phyloP scores from a whole-genome alignment of 2,888 invertebrate species.

The Euzophera pinguis region DNA sequence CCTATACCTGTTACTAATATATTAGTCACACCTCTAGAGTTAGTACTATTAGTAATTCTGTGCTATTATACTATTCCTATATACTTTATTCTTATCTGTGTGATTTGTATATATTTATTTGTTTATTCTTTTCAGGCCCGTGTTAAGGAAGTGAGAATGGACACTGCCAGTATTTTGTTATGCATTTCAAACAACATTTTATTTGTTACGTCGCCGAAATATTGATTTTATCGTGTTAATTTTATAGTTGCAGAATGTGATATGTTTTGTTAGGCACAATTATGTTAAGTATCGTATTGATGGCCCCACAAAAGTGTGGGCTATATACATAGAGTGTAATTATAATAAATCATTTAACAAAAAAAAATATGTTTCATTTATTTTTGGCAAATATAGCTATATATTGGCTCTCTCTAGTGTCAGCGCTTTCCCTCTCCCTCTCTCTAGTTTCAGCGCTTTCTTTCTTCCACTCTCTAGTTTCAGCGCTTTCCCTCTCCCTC shows the following conservation, averaged over 20 bases:
- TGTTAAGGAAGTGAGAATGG: constrained; percentile 46
- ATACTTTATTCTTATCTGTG: not conserved
- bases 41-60: no score
- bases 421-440: no score
- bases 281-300: not conserved
- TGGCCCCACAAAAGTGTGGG: not conserved
- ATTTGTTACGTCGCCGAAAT: constrained; percentile 11
- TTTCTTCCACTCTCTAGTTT: no score
- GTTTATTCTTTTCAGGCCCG: constrained; percentile 46
- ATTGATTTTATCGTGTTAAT: constrained; percentile 6
- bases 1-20: no score
- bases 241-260: constrained; percentile 5
- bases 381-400: no score
- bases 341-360: not conserved
- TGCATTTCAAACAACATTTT: constrained; percentile 16
- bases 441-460: no score
- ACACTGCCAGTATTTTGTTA: constrained; percentile 14
- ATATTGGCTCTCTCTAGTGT: no score
- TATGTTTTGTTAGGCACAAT: constrained; percentile 16
- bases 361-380: no score
- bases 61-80: no score
- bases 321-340: not conserved
- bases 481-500: no score
- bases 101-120: not conserved
- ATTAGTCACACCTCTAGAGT: no score